Evolutionary conservation across 92 coral and sea anemone genomes (phyloP), one percentile per base, ranked within the genome.

Genomic region (Zoanthus gigantus): DNA sequence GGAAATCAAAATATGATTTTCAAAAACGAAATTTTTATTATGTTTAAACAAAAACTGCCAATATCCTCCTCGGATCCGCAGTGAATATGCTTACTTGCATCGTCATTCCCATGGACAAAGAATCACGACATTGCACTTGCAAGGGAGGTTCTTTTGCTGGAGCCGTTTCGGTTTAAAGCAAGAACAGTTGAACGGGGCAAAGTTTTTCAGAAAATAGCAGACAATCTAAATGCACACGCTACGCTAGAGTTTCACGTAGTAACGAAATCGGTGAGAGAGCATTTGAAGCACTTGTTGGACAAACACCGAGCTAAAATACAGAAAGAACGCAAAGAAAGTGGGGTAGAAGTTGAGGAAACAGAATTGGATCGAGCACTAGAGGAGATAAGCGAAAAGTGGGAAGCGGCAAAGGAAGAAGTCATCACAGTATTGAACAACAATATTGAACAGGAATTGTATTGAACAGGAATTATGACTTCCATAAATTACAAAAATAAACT

Each of bases 331-430:
- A 82, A 4, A 82, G 87, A 32, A n/a, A 63, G 75, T 65, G 74
- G 87, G 69, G 63, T 82, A 58, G 57, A 82, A 82, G 87, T 68
- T 11, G 76, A 65, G 87, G 87, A 82, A 30, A 82, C 23, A 23
- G 78, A 63, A 71, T 74, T 82, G 57, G 88, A 84, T 67, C 56
- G 34, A 52, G 82, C 88, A 50, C 82, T 84, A 66, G 88, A 84
- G 83, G 88, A 72, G 30, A 84, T 84, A 46, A 42, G 57, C 88
- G 46, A 84, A 61, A 84, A 84, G 88, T 84, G 88, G 80, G 78
- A 82, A 66, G 87, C 87, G 69, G 80, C 87, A 42, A 76, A 82
- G 14, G 80, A 82, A 66, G 83, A 75, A 48, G 85, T 74, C 31
- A 76, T 63, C 23, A 75, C 78, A 44, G 32, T 78, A 71, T 34